A percentile compares a stretch with the other conserved stretches of the same genome.
These are phyloP conservation scores for Tholera decimalis DNA, from an alignment of 2,888 invertebrate species.

Conservation along the genomic window DNA sequence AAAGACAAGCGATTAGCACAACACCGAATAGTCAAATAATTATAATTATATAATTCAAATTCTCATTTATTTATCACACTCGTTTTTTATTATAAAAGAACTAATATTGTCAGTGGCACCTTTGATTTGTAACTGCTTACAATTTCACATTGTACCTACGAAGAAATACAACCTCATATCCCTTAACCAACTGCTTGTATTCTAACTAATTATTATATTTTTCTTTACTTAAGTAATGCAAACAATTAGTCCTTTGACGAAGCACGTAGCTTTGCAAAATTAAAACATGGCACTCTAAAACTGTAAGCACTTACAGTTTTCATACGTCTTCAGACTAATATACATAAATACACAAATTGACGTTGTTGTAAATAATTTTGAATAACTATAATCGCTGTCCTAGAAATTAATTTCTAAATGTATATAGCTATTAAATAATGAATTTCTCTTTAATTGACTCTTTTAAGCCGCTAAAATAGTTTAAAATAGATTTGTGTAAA, in stretches of 20 bases:
- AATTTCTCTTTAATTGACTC: constrained; percentile 64
- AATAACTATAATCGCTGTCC: constrained; percentile 54
- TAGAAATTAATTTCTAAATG: constrained; percentile 40
- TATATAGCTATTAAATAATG: constrained; percentile 42
- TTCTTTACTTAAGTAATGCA: constrained; percentile 31
- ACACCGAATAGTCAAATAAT: constrained; percentile 64
- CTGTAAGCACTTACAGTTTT: constrained; percentile 62
- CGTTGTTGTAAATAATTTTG: constrained; percentile 47
- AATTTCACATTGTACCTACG: constrained; percentile 60
- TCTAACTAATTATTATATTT: constrained; percentile 48
- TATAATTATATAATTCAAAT: constrained; percentile 61
- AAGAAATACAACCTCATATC: constrained; percentile 55
- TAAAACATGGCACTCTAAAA: constrained; percentile 38
- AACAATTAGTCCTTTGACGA: constrained; percentile 40
- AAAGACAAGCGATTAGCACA: constrained; percentile 67
- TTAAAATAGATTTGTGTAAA: constrained; percentile 49
- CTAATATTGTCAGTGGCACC: constrained; percentile 89
- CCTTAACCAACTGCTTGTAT: constrained; percentile 37
- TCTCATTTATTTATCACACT: constrained; percentile 67
- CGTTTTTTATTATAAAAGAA: constrained; percentile 73
- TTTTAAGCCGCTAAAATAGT: constrained; percentile 62
- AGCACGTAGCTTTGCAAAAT: constrained; percentile 24
- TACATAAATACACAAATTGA: constrained; percentile 43
- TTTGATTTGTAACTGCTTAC: constrained; percentile 72
- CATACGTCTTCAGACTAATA: constrained; percentile 28